phyloP scores from a whole-genome alignment of 2,113 vertebrate genomes.

The Laticauda colubrina region DNA sequence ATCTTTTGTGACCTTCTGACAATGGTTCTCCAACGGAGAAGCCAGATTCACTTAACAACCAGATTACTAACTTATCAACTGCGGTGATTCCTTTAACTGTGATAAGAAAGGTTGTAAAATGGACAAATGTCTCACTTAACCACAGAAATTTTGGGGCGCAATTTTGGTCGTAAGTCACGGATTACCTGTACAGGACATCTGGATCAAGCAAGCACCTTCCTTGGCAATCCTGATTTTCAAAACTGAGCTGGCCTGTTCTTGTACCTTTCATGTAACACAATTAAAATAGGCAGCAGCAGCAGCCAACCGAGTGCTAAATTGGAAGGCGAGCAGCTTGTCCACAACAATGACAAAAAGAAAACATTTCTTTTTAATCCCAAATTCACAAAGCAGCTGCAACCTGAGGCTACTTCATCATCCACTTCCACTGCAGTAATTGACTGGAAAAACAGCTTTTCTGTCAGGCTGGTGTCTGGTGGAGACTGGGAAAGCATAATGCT shows the following conservation, averaged over 20 bases:
- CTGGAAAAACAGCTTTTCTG: background rate
- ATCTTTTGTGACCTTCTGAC: background rate
- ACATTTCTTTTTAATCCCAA: background rate
- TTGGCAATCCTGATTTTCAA: background rate
- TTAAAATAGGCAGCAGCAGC: fast-evolving
- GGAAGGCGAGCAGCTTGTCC: fast-evolving
- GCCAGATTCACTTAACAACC: background rate
- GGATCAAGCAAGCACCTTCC: background rate
- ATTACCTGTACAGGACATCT: no score
- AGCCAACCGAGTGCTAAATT: background rate
- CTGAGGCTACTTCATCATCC: background rate
- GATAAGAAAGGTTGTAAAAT: background rate
- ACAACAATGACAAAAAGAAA: background rate
- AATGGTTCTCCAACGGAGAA: no score
- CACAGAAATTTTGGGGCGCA: background rate
- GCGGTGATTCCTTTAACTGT: background rate
- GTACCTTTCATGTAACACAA: background rate
- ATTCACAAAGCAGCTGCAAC: background rate
- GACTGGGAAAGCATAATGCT: slow-evolving; percentile 51
- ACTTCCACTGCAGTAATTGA: slow-evolving; percentile 37
- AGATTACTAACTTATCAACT: background rate
- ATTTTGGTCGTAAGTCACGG: background rate
- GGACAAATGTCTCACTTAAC: background rate
- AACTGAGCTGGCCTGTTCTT: no score
- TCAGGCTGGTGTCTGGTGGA: slow-evolving; percentile 37